phyloP scores from a whole-genome alignment of 2,797 vertebrate genomes.

The Podarcis siculus region DNA sequence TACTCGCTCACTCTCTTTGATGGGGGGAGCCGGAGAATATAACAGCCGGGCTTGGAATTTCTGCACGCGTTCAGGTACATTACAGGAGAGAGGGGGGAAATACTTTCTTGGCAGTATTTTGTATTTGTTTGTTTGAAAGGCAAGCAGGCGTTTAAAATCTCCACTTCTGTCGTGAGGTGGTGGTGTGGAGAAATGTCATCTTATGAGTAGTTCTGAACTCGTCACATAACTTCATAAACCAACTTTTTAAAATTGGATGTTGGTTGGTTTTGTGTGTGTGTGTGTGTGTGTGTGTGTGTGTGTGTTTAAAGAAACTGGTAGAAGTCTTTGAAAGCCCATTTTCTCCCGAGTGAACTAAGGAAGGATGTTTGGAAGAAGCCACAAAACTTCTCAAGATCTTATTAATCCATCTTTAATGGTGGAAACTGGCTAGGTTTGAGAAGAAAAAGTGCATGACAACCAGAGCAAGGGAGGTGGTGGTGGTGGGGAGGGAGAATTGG shows the following conservation, averaged over 20 bases:
- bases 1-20: background rate
- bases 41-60: slow-evolving; percentile 49
- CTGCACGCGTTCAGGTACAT: slow-evolving; percentile 60
- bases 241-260: background rate
- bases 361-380: background rate
- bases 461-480: background rate
- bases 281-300: too few relatives aligned
- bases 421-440: background rate
- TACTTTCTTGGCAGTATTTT: background rate
- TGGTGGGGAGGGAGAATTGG: background rate
- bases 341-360: background rate
- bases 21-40: slow-evolving; percentile 33
- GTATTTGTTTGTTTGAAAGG: too few relatives aligned
- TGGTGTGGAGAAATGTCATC: too few relatives aligned
- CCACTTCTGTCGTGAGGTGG: background rate
- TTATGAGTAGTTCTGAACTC: background rate
- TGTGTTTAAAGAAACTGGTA: background rate
- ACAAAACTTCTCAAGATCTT: too few relatives aligned
- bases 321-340: background rate
- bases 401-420: background rate
- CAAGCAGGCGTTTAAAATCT: background rate
- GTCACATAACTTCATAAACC: background rate
- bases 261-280: background rate
- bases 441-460: background rate
- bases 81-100: background rate